These are phyloP conservation scores for Columbina picui DNA, from an alignment of 2,113 vertebrate species.

Conservation along the genomic window DNA sequence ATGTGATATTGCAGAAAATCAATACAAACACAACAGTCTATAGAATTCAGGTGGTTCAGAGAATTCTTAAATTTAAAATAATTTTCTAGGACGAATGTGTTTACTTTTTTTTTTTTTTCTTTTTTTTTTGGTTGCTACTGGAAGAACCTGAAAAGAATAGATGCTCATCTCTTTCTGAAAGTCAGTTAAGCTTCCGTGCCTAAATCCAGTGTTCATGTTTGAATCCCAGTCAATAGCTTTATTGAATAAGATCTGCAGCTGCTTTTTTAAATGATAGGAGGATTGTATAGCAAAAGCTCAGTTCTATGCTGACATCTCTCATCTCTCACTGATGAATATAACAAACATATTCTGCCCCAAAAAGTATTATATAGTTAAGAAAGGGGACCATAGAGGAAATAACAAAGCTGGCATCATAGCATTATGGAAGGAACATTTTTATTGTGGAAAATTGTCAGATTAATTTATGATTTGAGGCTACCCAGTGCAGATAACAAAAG, in stretches of 20 bases:
- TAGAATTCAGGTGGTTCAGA: not conserved
- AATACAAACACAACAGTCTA: not conserved
- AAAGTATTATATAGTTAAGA: not conserved
- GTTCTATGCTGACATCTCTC: not conserved
- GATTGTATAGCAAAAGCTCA: not conserved
- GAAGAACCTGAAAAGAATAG: not conserved
- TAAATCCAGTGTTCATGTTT: constrained; percentile 8
- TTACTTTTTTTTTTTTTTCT: not conserved
- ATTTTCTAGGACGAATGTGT: not conserved
- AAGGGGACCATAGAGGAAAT: not conserved
- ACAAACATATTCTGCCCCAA: not conserved
- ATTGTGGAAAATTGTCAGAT: not conserved
- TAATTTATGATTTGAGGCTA: not conserved
- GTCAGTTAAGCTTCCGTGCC: constrained; percentile 26
- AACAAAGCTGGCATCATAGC: not conserved
- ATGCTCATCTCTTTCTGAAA: constrained; percentile 25
- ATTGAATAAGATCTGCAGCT: constrained; percentile 33
- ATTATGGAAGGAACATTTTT: not conserved
- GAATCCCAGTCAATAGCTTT: not conserved
- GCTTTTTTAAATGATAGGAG: constrained; percentile 29
- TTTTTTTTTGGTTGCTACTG: not conserved
- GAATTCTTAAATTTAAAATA: not conserved
- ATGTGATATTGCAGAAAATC: not conserved
- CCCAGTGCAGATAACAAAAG: not conserved
- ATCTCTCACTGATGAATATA: not conserved